Evolutionary conservation across 2,888 invertebrate genomes (phyloP), one percentile per base, ranked within the genome.

Genomic region (Sinotaia quadrata): DNA sequence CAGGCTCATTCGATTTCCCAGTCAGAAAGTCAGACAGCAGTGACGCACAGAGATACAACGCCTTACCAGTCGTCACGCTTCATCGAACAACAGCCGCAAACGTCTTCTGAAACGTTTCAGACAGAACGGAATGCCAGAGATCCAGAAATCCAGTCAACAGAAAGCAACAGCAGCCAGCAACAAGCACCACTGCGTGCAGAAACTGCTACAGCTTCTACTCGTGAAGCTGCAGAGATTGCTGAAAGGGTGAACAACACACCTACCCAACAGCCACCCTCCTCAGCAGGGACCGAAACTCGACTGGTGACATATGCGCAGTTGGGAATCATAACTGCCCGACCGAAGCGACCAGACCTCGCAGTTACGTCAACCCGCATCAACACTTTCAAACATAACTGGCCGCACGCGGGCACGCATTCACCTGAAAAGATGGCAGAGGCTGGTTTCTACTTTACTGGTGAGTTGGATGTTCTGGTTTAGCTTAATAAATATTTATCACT

Each of bases 401-500:
- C 31, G 15, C 44, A 33, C 24, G 7, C 15, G 15, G 33, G 31
- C 31, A 21, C 59, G 1, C 69, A 69, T 49, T 27, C 27, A 4
- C 65, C 69, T 4, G 54, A 59, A 3, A 47, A 69, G 7, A 49
- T 69, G 34, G 59, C 61, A 4, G 59, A 57, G 27, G 47, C 44
- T 36, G 69, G 69, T 5, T 69, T 69, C 41, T 69, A 65, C 44
- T 65, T 47, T 29, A 36, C 63, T 36, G 69, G 69, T 69, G 15
- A 51, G 29, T 62, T 60, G 1, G n/a, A 31, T 21, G 4, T 31
- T 66, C 33, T 24, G n/a, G n/a, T n/a, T n/a, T n/a, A n/a, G n/a
- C n/a, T n/a, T n/a, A n/a, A n/a, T n/a, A n/a, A n/a, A n/a, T n/a
- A n/a, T n/a, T n/a, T n/a, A n/a, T n/a, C n/a, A n/a, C n/a, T n/a